Evolutionary conservation across 2,113 vertebrate species (phyloP), one percentile per base, ranked within the genome.

Genomic region (Myiozetetes cayanensis): DNA sequence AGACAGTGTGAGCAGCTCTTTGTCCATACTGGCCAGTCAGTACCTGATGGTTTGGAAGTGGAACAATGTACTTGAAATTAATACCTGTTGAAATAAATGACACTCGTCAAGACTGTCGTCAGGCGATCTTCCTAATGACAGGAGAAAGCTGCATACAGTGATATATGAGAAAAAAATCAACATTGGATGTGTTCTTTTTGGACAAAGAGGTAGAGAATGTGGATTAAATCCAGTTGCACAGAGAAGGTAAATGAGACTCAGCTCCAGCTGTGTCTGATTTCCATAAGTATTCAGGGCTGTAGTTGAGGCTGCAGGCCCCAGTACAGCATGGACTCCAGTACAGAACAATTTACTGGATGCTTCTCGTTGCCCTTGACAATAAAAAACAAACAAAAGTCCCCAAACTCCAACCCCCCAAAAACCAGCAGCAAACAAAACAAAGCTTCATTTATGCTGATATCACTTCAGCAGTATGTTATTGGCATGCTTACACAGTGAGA

Each of bases 401-500:
- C 18, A 33, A 14, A 0, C 18, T 30, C 31, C 31, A 33, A n/a
- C 4, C 4, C 24, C 33, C 35, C 25, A 16, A 30, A n/a, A 56
- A 12, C 4, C 25, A 41, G 21, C 39, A 27, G 3, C 10, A 21
- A 74, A 44, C 31, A 44, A 44, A n/a, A 56, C 39, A 30, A 43
- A 55, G 15, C 25, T 76, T 85, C 31, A 43, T 87, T 92, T 93
- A n/a, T 75, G 59, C 61, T 96, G 80, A 55, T 92, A 67, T 61
- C 44, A 72, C 56, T 84, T 89, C 70, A 92, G 61, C 61, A 87
- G 53, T 80, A 74, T 93, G 70, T 59, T 95, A 61, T 41, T 94
- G 91, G 80, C 55, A 39, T 78, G 50, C 94, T 92, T 91, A 56
- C 39, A 23, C 35, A 50, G 59, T 77, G 79, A 84, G 90, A 86